Evolutionary conservation across 2,113 vertebrate species (phyloP).

Genomic region (Euleptes europaea): DNA sequence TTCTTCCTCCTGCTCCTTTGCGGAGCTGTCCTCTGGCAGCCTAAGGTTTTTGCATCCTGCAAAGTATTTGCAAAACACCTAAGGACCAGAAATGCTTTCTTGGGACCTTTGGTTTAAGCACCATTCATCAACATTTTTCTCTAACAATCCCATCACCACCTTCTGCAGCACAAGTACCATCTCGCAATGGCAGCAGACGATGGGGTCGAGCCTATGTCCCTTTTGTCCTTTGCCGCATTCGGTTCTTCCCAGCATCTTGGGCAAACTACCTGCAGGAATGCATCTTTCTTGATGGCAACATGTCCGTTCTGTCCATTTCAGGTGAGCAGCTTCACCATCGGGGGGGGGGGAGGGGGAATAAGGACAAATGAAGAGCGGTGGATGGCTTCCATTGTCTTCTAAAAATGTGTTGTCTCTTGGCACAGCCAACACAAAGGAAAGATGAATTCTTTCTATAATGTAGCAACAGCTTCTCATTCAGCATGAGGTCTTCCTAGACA

Average conservation of each 20-base stretch:
- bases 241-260: not conserved
- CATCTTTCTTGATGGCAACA: not conserved
- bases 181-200: not conserved
- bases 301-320: not conserved
- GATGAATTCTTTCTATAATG: conserved; percentile 44
- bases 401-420: conserved; percentile 35
- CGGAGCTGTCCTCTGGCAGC: conserved; percentile 22
- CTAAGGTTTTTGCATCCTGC: conserved; percentile 33
- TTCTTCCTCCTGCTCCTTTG: not conserved
- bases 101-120: not conserved
- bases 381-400: conserved; percentile 4
- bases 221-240: not conserved
- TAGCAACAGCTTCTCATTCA: conserved; percentile 70
- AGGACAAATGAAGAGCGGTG: not conserved
- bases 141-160: not conserved
- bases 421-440: conserved; percentile 38
- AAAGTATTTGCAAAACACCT: not conserved
- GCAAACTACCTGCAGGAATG: conserved; percentile 2
- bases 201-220: not conserved
- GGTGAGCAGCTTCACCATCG: conserved; percentile 11
- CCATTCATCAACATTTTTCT: conserved; percentile 9
- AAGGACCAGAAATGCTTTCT: conserved; percentile 13
- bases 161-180: not conserved
- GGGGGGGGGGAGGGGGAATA: not conserved
- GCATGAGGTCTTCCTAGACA: conserved; percentile 68